Evolutionary conservation across 2,113 vertebrate species (phyloP).

Genomic region (Xiphophorus couchianus): DNA sequence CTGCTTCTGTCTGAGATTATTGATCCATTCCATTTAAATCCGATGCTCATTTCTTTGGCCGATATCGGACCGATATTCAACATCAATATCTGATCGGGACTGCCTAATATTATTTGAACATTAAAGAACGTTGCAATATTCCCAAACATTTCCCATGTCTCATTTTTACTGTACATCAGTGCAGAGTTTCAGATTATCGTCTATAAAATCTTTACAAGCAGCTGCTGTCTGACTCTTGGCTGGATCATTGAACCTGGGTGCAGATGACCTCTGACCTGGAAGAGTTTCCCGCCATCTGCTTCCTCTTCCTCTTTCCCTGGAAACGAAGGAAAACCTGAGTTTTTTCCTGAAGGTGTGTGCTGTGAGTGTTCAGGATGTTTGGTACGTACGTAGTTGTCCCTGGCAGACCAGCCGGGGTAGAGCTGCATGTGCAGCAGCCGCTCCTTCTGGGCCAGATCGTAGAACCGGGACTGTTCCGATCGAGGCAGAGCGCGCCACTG

Average conservation of each 20-base stretch:
- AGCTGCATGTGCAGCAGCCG: conserved; percentile 96
- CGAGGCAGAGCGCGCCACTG: conserved; percentile 92
- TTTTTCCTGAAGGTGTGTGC: fast-evolving
- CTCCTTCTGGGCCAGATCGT: conserved; percentile 92
- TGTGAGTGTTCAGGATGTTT: neutral
- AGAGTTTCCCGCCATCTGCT: neutral
- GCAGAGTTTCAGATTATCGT: neutral
- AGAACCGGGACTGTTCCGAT: conserved; percentile 77
- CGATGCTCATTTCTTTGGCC: no score
- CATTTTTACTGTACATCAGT: no score
- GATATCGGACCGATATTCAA: no score
- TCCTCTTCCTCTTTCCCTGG: conserved; percentile 58
- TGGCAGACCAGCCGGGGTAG: conserved; percentile 93
- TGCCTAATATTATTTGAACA: no score
- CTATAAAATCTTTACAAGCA: neutral
- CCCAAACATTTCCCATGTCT: no score
- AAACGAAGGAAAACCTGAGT: neutral
- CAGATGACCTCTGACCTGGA: neutral
- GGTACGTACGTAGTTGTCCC: conserved; percentile 94
- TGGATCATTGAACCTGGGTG: neutral
- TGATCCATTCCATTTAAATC: no score
- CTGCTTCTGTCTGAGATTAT: no score
- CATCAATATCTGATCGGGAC: no score
- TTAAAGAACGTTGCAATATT: no score
- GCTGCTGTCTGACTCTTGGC: neutral